Evolutionary conservation across 2,113 vertebrate species (phyloP).

Genomic region (Cebidichthys violaceus): DNA sequence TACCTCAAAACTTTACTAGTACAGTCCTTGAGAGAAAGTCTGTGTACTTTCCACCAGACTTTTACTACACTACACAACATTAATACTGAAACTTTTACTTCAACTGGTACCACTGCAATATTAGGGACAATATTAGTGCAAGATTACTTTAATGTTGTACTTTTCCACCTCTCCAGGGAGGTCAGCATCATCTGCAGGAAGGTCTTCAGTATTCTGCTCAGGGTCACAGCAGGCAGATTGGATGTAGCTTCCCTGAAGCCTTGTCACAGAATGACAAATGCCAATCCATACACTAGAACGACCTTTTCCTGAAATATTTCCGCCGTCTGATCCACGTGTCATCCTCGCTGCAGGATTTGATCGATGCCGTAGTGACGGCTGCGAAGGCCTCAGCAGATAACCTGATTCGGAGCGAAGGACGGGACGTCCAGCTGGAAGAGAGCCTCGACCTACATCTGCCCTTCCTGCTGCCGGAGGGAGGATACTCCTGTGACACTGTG

Average conservation of each 20-base stretch:
- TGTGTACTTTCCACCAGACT: neutral
- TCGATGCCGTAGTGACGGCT: constrained; percentile 87
- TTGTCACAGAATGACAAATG: constrained; percentile 51
- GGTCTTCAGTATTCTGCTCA: constrained; percentile 8
- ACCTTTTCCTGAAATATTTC: constrained; percentile 53
- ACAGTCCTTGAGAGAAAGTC: neutral
- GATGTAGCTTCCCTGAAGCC: constrained; percentile 21
- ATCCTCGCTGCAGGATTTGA: constrained; percentile 85
- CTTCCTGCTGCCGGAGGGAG: constrained; percentile 93
- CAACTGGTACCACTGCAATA: neutral
- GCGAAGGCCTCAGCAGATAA: constrained; percentile 89
- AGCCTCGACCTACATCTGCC: constrained; percentile 92
- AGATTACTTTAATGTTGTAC: neutral
- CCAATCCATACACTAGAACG: constrained; percentile 13
- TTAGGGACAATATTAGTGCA: neutral
- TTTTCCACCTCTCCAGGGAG: neutral
- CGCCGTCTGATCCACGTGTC: constrained; percentile 4
- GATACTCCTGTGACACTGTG: constrained; percentile 92
- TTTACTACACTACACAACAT: neutral
- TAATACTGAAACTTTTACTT: neutral
- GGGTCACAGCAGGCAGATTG: constrained; percentile 28
- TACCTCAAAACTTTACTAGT: neutral
- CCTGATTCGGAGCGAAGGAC: constrained; percentile 87
- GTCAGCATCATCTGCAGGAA: neutral
- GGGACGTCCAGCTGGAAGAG: constrained; percentile 89